A percentile compares a stretch with the other conserved stretches of the same genome.
Evolutionary conservation across 2,113 vertebrate genomes (phyloP).

Genomic region (Cyprinodon tularosa): DNA sequence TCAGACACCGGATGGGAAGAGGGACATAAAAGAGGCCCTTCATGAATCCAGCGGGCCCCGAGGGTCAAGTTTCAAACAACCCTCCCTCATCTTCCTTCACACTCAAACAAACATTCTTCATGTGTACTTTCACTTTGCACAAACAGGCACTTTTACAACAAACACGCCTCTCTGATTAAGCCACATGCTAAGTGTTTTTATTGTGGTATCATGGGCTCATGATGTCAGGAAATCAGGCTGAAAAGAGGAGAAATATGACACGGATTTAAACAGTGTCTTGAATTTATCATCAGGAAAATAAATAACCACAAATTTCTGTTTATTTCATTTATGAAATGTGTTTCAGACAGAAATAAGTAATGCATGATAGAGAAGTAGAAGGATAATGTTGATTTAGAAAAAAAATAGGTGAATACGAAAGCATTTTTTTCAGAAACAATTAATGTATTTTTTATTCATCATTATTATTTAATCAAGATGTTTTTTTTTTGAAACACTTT

Average conservation of each 20-base stretch:
- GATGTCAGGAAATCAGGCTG: slow-evolving; percentile 28
- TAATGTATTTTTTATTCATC: too few species aligned
- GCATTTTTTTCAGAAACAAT: neutral
- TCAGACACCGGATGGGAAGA: slow-evolving; percentile 61
- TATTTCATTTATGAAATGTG: neutral
- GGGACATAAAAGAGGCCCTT: slow-evolving; percentile 73
- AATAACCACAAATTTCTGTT: neutral
- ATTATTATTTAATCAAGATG: neutral
- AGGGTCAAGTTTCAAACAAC: slow-evolving; percentile 67
- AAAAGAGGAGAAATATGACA: slow-evolving; percentile 12
- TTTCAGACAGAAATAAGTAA: neutral
- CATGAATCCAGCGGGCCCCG: slow-evolving; percentile 54
- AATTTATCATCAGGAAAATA: neutral
- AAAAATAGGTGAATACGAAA: neutral
- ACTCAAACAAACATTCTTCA: slow-evolving; percentile 8
- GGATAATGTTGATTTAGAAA: neutral
- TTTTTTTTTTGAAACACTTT: neutral
- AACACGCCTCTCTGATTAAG: slow-evolving; percentile 26
- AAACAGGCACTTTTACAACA: slow-evolving; percentile 26
- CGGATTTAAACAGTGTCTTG: neutral
- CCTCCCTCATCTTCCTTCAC: slow-evolving; percentile 32
- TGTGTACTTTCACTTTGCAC: slow-evolving; percentile 16
- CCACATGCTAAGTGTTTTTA: slow-evolving; percentile 42
- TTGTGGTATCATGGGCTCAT: slow-evolving; percentile 36
- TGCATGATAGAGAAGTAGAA: neutral